phyloP scores from a whole-genome alignment of 2,113 vertebrate species.

The Anser brachyrhynchus region DNA sequence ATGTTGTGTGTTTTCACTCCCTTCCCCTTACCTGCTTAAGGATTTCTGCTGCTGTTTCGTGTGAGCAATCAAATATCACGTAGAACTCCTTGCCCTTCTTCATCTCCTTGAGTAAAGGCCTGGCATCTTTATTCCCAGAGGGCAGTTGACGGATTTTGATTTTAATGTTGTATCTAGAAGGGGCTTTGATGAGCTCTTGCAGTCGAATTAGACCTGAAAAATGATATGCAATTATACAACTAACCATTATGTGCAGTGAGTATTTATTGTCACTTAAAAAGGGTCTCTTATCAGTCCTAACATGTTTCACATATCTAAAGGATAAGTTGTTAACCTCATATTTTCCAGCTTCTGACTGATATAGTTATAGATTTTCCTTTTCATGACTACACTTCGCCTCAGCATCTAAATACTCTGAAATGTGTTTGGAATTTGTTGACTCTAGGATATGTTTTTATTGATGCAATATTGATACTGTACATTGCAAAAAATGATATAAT shows the following conservation, averaged over 20 bases:
- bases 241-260: not conserved
- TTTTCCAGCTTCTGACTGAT: not conserved
- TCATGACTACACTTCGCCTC: not conserved
- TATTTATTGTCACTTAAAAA: slow-evolving; percentile 13
- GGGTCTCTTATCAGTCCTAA: not conserved
- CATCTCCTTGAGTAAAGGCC: slow-evolving; percentile 97
- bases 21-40: slow-evolving; percentile 89
- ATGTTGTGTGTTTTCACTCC: rapidly evolving
- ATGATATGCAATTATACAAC: slow-evolving; percentile 38
- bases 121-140: slow-evolving; percentile 90
- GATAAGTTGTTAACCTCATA: not conserved
- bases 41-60: slow-evolving; percentile 90
- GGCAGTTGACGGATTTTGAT: slow-evolving; percentile 98
- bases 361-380: not conserved
- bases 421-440: not conserved
- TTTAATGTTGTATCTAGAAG: slow-evolving; percentile 96
- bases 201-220: slow-evolving; percentile 92
- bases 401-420: not conserved
- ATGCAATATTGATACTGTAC: not conserved
- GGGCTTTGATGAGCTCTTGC: slow-evolving; percentile 99
- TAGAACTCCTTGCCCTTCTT: slow-evolving; percentile 97
- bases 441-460: not conserved
- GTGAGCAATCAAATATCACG: slow-evolving; percentile 96
- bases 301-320: not conserved
- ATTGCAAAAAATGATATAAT: not conserved